Evolutionary conservation across 2,113 vertebrate species (phyloP).

Genomic region (Oxyura jamaicensis): DNA sequence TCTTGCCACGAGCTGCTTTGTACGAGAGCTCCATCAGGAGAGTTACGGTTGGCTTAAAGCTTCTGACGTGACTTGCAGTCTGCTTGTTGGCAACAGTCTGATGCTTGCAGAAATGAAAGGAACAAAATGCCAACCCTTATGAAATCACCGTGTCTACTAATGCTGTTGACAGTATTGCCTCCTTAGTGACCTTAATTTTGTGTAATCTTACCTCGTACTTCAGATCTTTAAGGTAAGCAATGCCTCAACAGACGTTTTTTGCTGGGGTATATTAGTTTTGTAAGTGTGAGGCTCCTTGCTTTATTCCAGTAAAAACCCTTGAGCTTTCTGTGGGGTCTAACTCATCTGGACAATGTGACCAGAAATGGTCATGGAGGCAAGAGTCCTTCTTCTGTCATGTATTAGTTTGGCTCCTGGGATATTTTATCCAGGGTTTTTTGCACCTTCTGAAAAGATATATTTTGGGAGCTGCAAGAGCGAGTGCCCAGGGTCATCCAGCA

Average conservation of each 20-base stretch:
- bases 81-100: background rate
- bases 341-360: background rate
- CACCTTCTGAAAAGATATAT: background rate
- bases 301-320: rapidly evolving
- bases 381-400: background rate
- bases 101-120: background rate
- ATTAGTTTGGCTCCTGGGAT: background rate
- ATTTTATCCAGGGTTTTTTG: background rate
- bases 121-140: background rate
- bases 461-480: background rate
- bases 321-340: rapidly evolving
- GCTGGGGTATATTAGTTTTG: background rate
- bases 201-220: background rate
- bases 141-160: background rate
- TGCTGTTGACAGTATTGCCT: background rate
- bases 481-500: background rate
- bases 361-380: background rate
- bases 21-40: background rate
- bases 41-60: background rate
- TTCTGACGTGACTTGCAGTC: background rate
- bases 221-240: background rate
- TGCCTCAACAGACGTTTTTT: background rate
- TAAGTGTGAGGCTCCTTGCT: background rate
- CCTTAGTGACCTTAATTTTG: background rate
- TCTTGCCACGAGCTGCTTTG: background rate